phyloP scores from a whole-genome alignment of 2,113 vertebrate species.

The Promerops cafer region DNA sequence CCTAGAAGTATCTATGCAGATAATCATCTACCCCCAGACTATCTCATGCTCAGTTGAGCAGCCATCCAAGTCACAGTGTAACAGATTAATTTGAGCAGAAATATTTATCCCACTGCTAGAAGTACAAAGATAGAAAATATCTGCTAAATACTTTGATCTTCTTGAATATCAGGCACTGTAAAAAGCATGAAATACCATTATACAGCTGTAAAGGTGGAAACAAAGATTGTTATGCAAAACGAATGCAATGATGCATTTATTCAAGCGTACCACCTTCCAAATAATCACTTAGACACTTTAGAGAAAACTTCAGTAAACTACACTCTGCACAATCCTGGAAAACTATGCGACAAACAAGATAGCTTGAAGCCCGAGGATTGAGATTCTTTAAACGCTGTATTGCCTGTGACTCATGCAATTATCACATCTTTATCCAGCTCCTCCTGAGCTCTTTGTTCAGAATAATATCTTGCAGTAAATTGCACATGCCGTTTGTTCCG shows the following conservation, averaged over 20 bases:
- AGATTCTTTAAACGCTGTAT: neutral
- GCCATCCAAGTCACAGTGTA: neutral
- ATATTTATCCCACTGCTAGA: neutral
- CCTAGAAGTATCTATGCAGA: neutral
- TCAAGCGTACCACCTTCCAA: neutral
- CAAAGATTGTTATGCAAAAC: neutral
- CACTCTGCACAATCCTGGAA: neutral
- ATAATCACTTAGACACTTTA: neutral
- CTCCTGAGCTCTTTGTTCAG: neutral
- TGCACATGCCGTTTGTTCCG: neutral
- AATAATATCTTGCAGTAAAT: neutral
- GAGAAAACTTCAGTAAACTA: neutral
- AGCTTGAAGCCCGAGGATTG: neutral
- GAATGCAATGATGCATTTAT: neutral
- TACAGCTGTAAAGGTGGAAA: neutral
- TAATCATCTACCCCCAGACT: neutral
- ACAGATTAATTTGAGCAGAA: constrained; percentile 6
- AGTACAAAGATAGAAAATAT: neutral
- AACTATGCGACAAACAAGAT: neutral
- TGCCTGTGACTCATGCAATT: neutral
- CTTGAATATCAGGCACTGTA: neutral
- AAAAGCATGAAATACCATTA: neutral
- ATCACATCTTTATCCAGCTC: neutral
- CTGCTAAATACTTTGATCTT: constrained; percentile 10
- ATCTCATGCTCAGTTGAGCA: neutral